Base-by-base conservation (phyloP, 1,140 invertebrate genomes). In the Antheraea pernyi region DNA sequence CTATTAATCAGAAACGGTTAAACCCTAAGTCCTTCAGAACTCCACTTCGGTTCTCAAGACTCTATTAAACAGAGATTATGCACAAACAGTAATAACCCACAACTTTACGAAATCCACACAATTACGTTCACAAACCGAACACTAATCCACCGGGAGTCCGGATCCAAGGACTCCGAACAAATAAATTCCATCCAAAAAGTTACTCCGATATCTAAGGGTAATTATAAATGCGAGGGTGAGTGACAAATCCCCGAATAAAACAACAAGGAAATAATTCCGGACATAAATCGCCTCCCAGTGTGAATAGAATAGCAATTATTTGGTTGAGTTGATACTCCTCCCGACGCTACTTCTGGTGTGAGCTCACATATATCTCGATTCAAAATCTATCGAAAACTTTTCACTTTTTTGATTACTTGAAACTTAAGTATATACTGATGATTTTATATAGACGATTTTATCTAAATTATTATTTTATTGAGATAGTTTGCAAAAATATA, bases 221-320 rank as follows among this genome's bases (percentile, higher is more conserved):
- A 92, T 91, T 91, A 91, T 89, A 90, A 86, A 89, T 87, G 83
- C 77, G 76, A 37, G 71, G 78, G 82, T 81, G 82, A 88, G 85
- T 91, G 89, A 89, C 86, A 92, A 90, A 92, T 91, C 88, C 86
- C 81, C 88, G 83, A 89, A 92, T 93, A 92, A 93, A 93, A 91
- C 90, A 92, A 93, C 92, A 93, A 91, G 91, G 89, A 92, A 92
- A 92, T 92, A 91, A 92, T 92, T 92, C 88, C 82, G 80, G 72
- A 72, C 73, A 91, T 92, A 92, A 92, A 92, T 91, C 84, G 71
- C 77, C 86, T 86, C 87, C 81, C 82, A 79, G 88, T 89, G 87
- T 91, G 92, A 93, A 93, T 92, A 86, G 91, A 91, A 93, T 91
- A 93, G 88, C 92, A 91, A 93, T 92, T 91, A 91, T 92, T 87